Conservation (phyloP, 1,140 invertebrate species). For the Metaphire vulgaris region DNA sequence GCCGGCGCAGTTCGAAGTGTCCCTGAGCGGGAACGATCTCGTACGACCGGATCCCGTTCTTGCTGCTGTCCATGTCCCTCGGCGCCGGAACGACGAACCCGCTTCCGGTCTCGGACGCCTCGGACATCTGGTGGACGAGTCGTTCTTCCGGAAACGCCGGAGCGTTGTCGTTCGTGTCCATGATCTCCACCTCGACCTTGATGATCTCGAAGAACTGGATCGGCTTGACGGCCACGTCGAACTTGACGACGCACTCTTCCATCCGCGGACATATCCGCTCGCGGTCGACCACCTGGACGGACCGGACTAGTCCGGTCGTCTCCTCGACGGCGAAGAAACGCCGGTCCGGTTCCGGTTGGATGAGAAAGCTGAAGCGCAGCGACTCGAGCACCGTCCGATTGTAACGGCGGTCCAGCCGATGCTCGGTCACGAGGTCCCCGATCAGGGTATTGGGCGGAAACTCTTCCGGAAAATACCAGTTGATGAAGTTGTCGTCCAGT, state of each 20-base stretch:
- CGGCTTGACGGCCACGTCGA: constrained; percentile 19
- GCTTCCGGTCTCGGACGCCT: constrained; percentile 5
- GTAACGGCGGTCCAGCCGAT: not conserved
- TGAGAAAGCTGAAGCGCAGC: constrained; percentile 23
- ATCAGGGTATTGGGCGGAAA: not conserved
- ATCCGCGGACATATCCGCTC: not conserved
- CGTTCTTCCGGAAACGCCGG: constrained; percentile 14
- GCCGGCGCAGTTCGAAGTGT: constrained; percentile 14
- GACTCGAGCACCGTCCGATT: constrained; percentile 3
- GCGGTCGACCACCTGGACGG: not conserved
- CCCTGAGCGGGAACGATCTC: not conserved
- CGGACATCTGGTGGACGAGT: constrained; percentile 10
- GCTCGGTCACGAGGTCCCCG: constrained; percentile 12
- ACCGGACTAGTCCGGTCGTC: constrained; percentile 6
- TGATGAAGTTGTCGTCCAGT: not conserved
- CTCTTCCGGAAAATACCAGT: constrained; percentile 6
- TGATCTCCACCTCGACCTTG: not conserved
- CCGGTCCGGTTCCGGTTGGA: constrained; percentile 3
- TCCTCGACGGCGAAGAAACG: constrained; percentile 1
- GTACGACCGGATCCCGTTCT: constrained; percentile 21
- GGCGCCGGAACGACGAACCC: constrained; percentile 12
- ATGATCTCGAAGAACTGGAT: constrained; percentile 6
- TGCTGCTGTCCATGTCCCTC: constrained; percentile 11
- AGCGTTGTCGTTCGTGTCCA: constrained; percentile 26
- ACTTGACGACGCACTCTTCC: constrained; percentile 1